phyloP scores from a whole-genome alignment of 1,140 invertebrate species.

The Monochamus saltuarius region DNA sequence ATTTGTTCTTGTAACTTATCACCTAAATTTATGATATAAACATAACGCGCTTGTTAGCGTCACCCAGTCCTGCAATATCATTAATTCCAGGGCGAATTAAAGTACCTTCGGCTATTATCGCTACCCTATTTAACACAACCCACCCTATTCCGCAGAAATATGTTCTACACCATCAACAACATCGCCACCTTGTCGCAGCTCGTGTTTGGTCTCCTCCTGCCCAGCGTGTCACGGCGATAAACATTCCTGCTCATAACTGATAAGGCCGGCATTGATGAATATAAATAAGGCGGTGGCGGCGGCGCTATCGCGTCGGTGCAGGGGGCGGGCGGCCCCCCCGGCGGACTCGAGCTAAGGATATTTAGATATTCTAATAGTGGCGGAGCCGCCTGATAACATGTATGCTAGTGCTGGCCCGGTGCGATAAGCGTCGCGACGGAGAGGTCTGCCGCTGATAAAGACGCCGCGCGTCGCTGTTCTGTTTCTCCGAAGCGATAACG shows the following conservation, averaged over 20 bases:
- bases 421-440: conserved; percentile 48
- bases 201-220: too few relatives aligned
- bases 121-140: too few relatives aligned
- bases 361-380: conserved; percentile 55
- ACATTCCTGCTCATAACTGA: conserved; percentile 52
- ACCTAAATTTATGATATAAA: too few relatives aligned
- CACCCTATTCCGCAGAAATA: too few relatives aligned
- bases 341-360: conserved; percentile 47
- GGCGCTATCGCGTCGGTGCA: conserved; percentile 46
- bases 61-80: too few relatives aligned
- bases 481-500: conserved; percentile 42
- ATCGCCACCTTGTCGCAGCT: too few relatives aligned
- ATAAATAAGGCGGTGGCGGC: conserved; percentile 48
- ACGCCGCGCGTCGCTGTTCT: conserved; percentile 44
- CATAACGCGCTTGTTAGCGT: too few relatives aligned
- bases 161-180: too few relatives aligned
- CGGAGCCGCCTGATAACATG: conserved; percentile 48
- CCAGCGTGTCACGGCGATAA: conserved; percentile 7
- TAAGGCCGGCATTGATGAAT: conserved; percentile 52
- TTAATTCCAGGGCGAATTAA: too few relatives aligned
- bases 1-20: too few relatives aligned
- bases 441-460: conserved; percentile 47
- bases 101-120: too few relatives aligned
- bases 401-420: conserved; percentile 47
- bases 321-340: conserved; percentile 28